phyloP scores from a whole-genome alignment of 2,113 vertebrate species.

The Podarcis muralis region DNA sequence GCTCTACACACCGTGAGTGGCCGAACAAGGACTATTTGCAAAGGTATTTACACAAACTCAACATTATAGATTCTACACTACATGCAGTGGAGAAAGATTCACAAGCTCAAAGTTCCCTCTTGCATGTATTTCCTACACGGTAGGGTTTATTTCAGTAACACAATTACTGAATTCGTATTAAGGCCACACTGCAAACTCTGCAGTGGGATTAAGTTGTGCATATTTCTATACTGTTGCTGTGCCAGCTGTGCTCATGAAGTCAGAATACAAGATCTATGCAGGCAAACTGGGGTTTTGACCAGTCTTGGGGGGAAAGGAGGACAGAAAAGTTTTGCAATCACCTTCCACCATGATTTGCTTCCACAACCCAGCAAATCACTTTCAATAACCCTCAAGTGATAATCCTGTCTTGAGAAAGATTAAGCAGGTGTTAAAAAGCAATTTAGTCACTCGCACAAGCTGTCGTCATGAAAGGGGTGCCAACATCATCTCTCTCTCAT shows the following conservation, averaged over 20 bases:
- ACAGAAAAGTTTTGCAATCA: neutral
- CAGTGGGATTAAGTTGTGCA: neutral
- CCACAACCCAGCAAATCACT: neutral
- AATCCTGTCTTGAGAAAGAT: neutral
- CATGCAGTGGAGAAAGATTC: neutral
- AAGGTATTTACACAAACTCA: neutral
- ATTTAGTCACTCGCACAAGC: neutral
- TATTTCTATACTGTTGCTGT: neutral
- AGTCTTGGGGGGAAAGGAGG: neutral
- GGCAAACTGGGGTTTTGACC: neutral
- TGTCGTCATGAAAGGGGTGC: neutral
- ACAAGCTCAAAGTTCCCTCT: neutral
- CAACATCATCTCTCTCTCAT: neutral
- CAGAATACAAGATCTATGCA: neutral
- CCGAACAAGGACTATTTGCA: too few relatives aligned
- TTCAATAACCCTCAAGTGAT: neutral
- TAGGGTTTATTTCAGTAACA: neutral
- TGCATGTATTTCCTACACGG: neutral
- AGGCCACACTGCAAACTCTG: neutral
- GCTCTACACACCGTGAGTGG: neutral
- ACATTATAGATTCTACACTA: neutral
- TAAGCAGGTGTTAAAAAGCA: neutral
- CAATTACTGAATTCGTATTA: neutral
- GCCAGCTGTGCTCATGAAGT: neutral
- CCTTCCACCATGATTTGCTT: neutral